phyloP scores from a whole-genome alignment of 2,888 invertebrate genomes.

The Pristionchus japonicus region DNA sequence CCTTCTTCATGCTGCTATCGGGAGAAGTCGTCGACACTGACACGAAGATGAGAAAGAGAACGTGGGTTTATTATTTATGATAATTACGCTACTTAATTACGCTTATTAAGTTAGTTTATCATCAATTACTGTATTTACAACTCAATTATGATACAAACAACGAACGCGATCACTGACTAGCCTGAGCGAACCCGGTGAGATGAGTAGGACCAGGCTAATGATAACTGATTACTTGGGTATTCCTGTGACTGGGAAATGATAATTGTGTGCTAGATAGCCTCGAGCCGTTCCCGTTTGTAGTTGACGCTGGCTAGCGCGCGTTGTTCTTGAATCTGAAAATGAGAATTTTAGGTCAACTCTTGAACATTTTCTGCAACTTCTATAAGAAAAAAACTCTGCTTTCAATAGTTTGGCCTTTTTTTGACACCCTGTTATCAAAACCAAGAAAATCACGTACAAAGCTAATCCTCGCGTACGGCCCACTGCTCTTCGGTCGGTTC shows the following conservation, averaged over 20 bases:
- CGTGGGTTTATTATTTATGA: constrained; percentile 53
- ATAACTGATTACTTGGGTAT: too few relatives aligned
- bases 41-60: constrained; percentile 54
- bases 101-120: too few relatives aligned
- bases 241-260: too few relatives aligned
- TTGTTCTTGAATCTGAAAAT: constrained; percentile 2
- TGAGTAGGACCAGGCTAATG: neutral
- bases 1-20: constrained; percentile 60
- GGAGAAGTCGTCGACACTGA: constrained; percentile 63
- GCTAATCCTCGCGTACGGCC: neutral
- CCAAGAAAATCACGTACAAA: neutral
- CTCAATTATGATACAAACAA: neutral
- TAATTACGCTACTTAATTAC: neutral
- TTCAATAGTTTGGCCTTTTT: too few relatives aligned
- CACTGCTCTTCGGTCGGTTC: neutral
- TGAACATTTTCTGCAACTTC: neutral
- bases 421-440: neutral
- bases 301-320: neutral
- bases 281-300: neutral
- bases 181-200: neutral
- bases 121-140: neutral
- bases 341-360: neutral
- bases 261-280: neutral
- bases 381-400: neutral
- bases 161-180: neutral